Evolutionary conservation across 2,888 invertebrate species (phyloP), one percentile per base, ranked within the genome.

Genomic region (Phengaris alcon): DNA sequence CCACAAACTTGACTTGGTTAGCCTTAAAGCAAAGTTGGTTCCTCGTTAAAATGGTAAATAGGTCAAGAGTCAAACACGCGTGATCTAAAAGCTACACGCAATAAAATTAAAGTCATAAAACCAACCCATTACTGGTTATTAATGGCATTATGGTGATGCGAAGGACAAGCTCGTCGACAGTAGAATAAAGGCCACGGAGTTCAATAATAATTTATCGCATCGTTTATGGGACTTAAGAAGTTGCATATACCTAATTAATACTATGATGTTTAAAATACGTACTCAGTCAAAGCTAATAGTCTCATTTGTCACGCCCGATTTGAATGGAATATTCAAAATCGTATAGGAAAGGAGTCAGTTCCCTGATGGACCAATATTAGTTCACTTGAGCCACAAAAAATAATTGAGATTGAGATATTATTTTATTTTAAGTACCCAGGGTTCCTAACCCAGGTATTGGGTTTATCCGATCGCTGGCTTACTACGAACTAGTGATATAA

Each of bases 81-180:
- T 13, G 64, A 35, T 64, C 64, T 64, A 64, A 64, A 64, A 64
- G 64, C 64, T 64, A 64, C 64, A 64, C 64, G 64, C 64, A 64
- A 64, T 64, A 64, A 64, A 64, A 64, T 64, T 44, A 12, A 35
- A 64, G 64, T 22, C 35, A 64, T 64, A 64, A 35, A 64, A 64
- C 64, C 35, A 64, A 64, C 64, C 64, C 64, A 64, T 64, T 64
- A 64, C 64, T 64, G 6, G 64, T 64, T 64, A 64, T 64, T 64
- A 64, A 64, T 64, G 64, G 64, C 64, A 64, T 64, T 64, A 64
- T 64, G 64, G 64, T 64, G 64, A 64, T 64, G 64, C 64, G 64
- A 64, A 64, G 64, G 64, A 64, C 64, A 44, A 13, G 35, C 64
- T 64, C 64, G 35, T 44, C 13, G 64, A 64, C 64, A 64, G 59